Percentiles rank a stretch among this genome's conserved stretches.
Conservation (phyloP, 2,888 invertebrate genomes). For the Carterocephalus palaemon region DNA sequence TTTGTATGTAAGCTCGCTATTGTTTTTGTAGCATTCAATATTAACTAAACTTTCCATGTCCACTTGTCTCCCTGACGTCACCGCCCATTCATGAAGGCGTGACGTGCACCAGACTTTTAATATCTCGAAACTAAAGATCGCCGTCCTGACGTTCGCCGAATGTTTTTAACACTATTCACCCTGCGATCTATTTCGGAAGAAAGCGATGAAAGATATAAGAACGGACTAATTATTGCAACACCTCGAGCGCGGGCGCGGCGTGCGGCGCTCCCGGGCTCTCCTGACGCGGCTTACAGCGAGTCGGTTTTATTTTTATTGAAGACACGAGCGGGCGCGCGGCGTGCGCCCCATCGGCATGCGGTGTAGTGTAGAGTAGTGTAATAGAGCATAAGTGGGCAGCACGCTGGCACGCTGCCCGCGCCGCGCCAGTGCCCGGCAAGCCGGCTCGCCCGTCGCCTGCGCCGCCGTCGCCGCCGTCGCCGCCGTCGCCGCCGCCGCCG, state of each 20-base stretch:
- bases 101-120: constrained; percentile 43
- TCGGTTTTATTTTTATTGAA: constrained; percentile 63
- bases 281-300: constrained; percentile 45
- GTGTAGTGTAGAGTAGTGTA: constrained; percentile 56
- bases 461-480: constrained; percentile 45
- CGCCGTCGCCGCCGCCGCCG: constrained; percentile 13
- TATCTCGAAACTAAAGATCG: constrained; percentile 37
- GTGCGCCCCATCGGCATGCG: constrained; percentile 29
- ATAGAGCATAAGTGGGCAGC: constrained; percentile 58
- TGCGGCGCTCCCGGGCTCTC: constrained; percentile 22
- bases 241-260: constrained; percentile 21
- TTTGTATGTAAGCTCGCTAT: too few relatives aligned
- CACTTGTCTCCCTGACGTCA: constrained; percentile 56
- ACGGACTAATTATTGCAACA: constrained; percentile 33
- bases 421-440: constrained; percentile 65
- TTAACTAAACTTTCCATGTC: constrained; percentile 27
- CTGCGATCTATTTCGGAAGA: constrained; percentile 38
- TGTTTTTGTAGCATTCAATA: constrained; percentile 14
- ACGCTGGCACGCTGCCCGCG: constrained; percentile 67
- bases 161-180: constrained; percentile 39
- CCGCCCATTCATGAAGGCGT: constrained; percentile 65
- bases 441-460: constrained; percentile 63
- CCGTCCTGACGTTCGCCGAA: constrained; percentile 32
- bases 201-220: constrained; percentile 32
- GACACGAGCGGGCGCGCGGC: constrained; percentile 41